Conservation (phyloP, 2,113 vertebrate genomes). For the Hypocryptadius cinnamomeus region DNA sequence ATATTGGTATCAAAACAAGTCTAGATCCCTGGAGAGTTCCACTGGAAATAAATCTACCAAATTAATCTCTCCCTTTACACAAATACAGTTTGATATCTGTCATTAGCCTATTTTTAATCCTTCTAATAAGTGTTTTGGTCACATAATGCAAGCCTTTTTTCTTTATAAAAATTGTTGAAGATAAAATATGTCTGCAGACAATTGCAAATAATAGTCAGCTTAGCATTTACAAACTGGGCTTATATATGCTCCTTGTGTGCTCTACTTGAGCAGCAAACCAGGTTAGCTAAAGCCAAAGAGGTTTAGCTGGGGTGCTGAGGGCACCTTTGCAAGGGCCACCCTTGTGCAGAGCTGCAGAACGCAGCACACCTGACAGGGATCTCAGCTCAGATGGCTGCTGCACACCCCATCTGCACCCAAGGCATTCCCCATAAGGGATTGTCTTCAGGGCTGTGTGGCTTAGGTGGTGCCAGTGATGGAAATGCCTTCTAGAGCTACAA, state of each 20-base stretch:
- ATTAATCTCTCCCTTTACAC: background rate
- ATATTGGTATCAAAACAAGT: background rate
- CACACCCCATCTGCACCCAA: background rate
- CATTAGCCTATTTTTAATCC: background rate
- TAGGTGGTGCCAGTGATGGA: background rate
- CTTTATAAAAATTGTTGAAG: background rate
- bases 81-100: background rate
- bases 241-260: background rate
- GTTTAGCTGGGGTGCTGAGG: background rate
- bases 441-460: background rate
- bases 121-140: background rate
- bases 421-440: background rate
- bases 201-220: background rate
- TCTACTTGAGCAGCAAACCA: background rate
- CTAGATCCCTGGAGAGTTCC: background rate
- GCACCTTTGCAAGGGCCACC: background rate
- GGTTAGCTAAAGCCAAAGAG: background rate
- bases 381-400: background rate
- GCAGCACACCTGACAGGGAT: rapidly evolving
- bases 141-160: background rate
- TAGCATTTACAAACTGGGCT: background rate
- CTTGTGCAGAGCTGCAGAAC: background rate
- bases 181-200: background rate
- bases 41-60: background rate
- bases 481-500: background rate